Percentiles rank a stretch among this genome's conserved stretches.
Evolutionary conservation across 2,113 vertebrate genomes (phyloP).

Genomic region (Chinchilla lanigera): DNA sequence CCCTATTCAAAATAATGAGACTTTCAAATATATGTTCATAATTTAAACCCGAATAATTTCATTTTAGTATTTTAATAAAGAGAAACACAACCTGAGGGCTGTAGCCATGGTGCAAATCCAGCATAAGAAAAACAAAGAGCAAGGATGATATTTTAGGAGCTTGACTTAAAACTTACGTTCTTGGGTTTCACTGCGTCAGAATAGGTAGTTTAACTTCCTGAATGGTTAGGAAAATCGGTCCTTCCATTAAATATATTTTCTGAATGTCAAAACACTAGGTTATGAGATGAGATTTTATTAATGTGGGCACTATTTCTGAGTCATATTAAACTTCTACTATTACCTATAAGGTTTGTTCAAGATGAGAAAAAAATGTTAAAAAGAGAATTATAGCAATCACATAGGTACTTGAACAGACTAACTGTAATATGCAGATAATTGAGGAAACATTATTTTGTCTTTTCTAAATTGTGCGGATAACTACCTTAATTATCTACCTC

Average conservation of each 20-base stretch:
- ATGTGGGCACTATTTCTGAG: slow-evolving; percentile 35
- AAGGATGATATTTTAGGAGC: background rate
- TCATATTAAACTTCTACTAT: slow-evolving; percentile 15
- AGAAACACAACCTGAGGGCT: background rate
- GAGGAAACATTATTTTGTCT: slow-evolving; percentile 59
- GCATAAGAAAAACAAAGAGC: background rate
- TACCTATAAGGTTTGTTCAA: slow-evolving; percentile 41
- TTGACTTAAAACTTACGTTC: background rate
- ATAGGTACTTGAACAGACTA: background rate
- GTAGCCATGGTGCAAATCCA: background rate
- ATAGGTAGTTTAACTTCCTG: background rate
- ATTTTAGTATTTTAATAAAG: slow-evolving; percentile 51
- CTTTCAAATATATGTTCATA: slow-evolving; percentile 72
- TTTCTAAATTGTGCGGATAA: slow-evolving; percentile 34
- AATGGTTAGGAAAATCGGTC: background rate
- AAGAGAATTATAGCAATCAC: slow-evolving; percentile 51
- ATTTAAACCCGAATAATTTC: slow-evolving; percentile 38
- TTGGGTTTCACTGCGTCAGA: background rate
- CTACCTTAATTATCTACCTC: slow-evolving; percentile 35
- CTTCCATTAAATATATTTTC: slow-evolving; percentile 42
- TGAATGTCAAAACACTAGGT: slow-evolving; percentile 30
- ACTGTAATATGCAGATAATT: slow-evolving; percentile 31
- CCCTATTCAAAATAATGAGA: background rate
- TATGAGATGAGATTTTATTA: slow-evolving; percentile 21
- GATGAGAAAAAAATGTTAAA: background rate